Evolutionary conservation across 1,140 invertebrate species (phyloP).

Genomic region (Diorhabda carinulata): DNA sequence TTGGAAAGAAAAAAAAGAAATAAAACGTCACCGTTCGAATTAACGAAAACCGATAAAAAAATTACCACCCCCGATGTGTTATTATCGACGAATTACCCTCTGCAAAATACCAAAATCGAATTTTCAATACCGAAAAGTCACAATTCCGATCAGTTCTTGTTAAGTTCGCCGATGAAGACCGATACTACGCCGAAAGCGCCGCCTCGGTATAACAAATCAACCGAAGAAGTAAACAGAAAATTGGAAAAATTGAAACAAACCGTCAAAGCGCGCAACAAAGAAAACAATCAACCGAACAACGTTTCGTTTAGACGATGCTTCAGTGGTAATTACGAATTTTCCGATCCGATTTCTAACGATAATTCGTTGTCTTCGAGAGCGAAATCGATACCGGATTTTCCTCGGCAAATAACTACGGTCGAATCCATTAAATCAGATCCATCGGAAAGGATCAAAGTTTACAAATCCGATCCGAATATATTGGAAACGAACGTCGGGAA

Average conservation of each 20-base stretch:
- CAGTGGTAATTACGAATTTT: conserved; percentile 32
- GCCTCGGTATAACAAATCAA: conserved; percentile 25
- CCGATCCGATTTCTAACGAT: not conserved
- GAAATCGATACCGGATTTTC: conserved; percentile 41
- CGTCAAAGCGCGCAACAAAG: conserved; percentile 57
- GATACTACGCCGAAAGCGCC: conserved; percentile 47
- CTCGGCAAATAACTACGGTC: conserved; percentile 15
- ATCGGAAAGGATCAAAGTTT: conserved; percentile 38
- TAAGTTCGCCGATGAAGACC: not conserved
- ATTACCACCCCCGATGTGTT: conserved; percentile 41
- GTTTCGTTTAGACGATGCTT: conserved; percentile 37
- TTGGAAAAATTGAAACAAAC: conserved; percentile 62
- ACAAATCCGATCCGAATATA: conserved; percentile 60
- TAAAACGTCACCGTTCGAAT: conserved; percentile 31
- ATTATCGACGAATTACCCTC: conserved; percentile 30
- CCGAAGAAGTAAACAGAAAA: conserved; percentile 49
- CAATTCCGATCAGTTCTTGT: not conserved
- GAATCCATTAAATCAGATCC: conserved; percentile 1
- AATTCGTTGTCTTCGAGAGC: conserved; percentile 22
- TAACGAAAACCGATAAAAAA: conserved; percentile 39
- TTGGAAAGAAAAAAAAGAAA: conserved; percentile 39
- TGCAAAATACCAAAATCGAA: conserved; percentile 33
- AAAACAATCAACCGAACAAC: not conserved
- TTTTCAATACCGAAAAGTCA: conserved; percentile 17
- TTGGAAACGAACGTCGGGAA: conserved; percentile 43